A percentile compares a stretch with the other conserved stretches of the same genome.
Evolutionary conservation across 2,113 vertebrate genomes (phyloP).

Genomic region (Pluvialis apricaria): DNA sequence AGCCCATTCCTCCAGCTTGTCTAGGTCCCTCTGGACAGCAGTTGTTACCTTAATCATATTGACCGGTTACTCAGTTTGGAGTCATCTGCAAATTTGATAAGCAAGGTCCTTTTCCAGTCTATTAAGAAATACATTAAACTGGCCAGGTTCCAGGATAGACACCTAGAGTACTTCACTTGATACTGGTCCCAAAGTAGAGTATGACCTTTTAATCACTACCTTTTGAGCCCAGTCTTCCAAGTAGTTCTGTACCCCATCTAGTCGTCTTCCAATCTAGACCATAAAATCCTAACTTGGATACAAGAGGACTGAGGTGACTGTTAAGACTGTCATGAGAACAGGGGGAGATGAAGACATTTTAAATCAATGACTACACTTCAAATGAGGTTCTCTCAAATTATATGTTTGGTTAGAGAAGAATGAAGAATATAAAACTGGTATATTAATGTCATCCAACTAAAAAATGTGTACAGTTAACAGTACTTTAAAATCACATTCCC

Average conservation of each 20-base stretch:
- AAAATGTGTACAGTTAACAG: neutral
- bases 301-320: neutral
- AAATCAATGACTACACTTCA: neutral
- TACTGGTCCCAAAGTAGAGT: fast-evolving
- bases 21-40: neutral
- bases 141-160: neutral
- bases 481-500: neutral
- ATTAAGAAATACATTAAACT: neutral
- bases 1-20: neutral
- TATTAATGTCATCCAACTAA: neutral
- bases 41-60: neutral
- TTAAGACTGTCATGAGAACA: neutral
- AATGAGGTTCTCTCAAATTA: neutral
- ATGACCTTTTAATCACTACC: neutral
- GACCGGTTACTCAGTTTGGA: neutral
- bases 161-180: neutral
- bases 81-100: neutral
- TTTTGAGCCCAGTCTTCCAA: neutral
- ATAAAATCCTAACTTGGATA: neutral
- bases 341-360: neutral
- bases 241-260: neutral
- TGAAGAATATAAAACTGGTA: neutral
- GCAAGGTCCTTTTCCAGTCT: neutral
- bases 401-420: neutral
- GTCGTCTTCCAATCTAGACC: neutral